A percentile compares a stretch with the other conserved stretches of the same genome.
Conservation (phyloP, 2,888 invertebrate genomes). For the Leptopterna dolabrata region DNA sequence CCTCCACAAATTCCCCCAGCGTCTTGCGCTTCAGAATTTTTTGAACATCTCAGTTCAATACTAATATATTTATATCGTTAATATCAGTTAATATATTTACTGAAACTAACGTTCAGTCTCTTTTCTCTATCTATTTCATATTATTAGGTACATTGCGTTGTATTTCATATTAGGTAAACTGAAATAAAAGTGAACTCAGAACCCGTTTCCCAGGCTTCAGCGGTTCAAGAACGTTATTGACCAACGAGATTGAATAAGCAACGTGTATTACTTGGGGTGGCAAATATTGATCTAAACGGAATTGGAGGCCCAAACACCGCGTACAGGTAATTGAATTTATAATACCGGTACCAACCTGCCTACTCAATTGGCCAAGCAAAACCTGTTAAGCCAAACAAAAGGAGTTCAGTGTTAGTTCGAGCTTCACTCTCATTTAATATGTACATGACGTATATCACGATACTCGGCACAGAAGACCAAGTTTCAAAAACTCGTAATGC, state of each 20-base stretch:
- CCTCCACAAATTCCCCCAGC: no score
- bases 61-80: no score
- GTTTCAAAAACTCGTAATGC: no score
- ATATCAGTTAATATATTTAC: no score
- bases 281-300: constrained; percentile 3
- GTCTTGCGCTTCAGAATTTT: no score
- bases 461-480: no score
- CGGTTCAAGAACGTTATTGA: neutral
- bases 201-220: neutral
- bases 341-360: neutral
- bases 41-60: no score
- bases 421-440: neutral
- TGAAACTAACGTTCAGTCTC: no score
- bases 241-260: neutral
- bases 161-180: neutral
- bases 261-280: neutral
- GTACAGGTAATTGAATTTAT: constrained; percentile 8
- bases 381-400: neutral
- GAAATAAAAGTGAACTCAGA: neutral
- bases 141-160: no score
- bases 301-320: neutral
- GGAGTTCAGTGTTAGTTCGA: neutral
- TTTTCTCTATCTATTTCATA: no score
- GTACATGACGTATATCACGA: neutral
- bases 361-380: neutral